Percentiles rank a stretch among this genome's conserved stretches.
Evolutionary conservation across 1,140 invertebrate genomes (phyloP).

Genomic region (Aporrectodea caliginosa): DNA sequence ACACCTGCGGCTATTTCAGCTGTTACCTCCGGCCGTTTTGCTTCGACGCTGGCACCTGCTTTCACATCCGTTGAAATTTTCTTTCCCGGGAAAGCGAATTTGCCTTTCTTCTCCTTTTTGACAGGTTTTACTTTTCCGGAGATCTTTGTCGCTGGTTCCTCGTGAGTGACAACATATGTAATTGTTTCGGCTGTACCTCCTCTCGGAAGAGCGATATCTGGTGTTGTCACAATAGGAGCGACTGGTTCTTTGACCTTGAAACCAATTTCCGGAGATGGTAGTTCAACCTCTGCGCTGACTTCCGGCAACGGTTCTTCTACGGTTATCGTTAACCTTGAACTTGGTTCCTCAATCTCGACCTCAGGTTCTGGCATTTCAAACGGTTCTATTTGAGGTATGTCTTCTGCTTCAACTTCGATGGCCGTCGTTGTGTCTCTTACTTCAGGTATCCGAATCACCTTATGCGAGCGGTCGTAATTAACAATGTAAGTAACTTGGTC

Average conservation of each 20-base stretch:
- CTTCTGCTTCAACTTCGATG: too few species aligned
- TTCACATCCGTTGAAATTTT: too few species aligned
- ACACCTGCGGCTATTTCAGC: too few species aligned
- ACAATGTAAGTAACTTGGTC: neutral
- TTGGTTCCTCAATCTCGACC: neutral
- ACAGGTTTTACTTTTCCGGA: too few species aligned
- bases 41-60: neutral
- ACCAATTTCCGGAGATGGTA: neutral
- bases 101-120: neutral
- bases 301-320: neutral
- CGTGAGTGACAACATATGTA: too few species aligned
- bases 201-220: neutral
- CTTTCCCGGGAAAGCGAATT: neutral
- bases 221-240: neutral
- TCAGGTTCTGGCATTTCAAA: neutral
- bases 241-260: neutral
- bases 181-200: too few species aligned
- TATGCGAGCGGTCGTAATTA: neutral
- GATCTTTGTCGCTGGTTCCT: too few species aligned
- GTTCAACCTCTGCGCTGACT: neutral
- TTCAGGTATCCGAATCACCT: too few species aligned
- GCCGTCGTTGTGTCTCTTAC: too few species aligned
- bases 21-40: neutral
- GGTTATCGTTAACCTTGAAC: neutral
- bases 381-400: too few species aligned